phyloP scores from a whole-genome alignment of 1,140 invertebrate genomes.

The Drosophila pandora region DNA sequence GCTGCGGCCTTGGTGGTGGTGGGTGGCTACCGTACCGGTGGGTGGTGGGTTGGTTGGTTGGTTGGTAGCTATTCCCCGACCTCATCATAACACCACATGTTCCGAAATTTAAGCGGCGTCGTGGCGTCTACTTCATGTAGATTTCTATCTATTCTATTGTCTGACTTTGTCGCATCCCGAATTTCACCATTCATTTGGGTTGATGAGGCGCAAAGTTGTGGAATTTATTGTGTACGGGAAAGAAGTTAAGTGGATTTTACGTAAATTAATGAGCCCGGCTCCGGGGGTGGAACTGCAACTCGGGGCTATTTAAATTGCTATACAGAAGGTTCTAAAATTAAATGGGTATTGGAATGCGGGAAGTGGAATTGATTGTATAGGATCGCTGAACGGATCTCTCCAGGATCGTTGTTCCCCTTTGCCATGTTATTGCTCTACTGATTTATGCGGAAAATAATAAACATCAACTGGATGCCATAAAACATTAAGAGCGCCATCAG shows the following conservation, averaged over 20 bases:
- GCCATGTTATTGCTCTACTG: slow-evolving; percentile 30
- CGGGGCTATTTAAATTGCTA: slow-evolving; percentile 32
- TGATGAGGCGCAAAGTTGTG: slow-evolving; percentile 83
- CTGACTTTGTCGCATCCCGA: slow-evolving; percentile 61
- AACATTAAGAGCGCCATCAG: slow-evolving; percentile 62
- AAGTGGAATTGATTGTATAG: slow-evolving; percentile 3
- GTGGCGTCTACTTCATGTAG: slow-evolving; percentile 73
- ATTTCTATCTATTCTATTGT: slow-evolving; percentile 83
- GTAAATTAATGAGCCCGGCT: slow-evolving; percentile 74
- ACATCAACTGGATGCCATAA: slow-evolving; percentile 55
- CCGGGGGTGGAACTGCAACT: slow-evolving; percentile 16
- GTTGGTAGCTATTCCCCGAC: slow-evolving; percentile 43
- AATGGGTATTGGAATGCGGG: slow-evolving; percentile 30
- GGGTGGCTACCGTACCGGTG: slow-evolving; percentile 28
- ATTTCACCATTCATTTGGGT: slow-evolving; percentile 68
- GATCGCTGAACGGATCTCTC: slow-evolving; percentile 29
- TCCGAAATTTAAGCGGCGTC: slow-evolving; percentile 65
- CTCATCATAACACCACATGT: slow-evolving; percentile 83
- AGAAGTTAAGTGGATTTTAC: slow-evolving; percentile 82
- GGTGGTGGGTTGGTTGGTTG: slow-evolving; percentile 47
- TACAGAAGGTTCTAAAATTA: slow-evolving; percentile 6
- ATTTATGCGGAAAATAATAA: slow-evolving; percentile 48
- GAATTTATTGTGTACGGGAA: slow-evolving; percentile 79
- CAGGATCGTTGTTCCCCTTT: slow-evolving; percentile 16
- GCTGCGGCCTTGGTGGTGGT: slow-evolving; percentile 36